Conservation (phyloP, 1,140 invertebrate genomes). For the Aphidius gifuensis region DNA sequence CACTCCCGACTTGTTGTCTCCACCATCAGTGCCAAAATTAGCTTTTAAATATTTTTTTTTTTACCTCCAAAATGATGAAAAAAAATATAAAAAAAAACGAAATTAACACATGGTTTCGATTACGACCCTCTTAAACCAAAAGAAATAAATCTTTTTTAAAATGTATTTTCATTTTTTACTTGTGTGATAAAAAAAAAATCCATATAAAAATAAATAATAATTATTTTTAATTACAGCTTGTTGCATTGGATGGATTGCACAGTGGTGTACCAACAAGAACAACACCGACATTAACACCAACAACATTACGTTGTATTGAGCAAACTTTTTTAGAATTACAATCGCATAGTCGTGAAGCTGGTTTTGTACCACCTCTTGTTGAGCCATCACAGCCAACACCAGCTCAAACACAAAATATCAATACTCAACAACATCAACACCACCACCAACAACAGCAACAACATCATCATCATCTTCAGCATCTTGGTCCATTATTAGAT, state of each 20-base stretch:
- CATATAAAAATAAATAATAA: too few species aligned
- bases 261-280: conserved; percentile 85
- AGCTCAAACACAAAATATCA: conserved; percentile 48
- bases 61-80: too few species aligned
- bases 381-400: conserved; percentile 56
- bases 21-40: too few species aligned
- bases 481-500: conserved; percentile 6
- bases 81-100: too few species aligned
- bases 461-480: too few species aligned
- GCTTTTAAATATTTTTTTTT: too few species aligned
- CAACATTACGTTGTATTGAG: conserved; percentile 87
- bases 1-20: too few species aligned
- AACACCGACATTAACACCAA: conserved; percentile 89
- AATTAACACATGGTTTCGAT: too few species aligned
- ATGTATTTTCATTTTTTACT: background rate
- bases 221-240: conserved; percentile 60
- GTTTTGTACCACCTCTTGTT: conserved; percentile 82
- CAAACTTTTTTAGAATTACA: conserved; percentile 74
- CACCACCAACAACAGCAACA: too few species aligned
- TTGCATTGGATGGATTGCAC: conserved; percentile 76
- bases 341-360: conserved; percentile 79
- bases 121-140: too few species aligned
- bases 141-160: background rate
- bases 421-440: conserved; percentile 56
- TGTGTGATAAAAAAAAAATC: background rate